These are phyloP conservation scores for Ypsolopha scabrella DNA, from an alignment of 2,888 invertebrate genomes.

Conservation along the genomic window DNA sequence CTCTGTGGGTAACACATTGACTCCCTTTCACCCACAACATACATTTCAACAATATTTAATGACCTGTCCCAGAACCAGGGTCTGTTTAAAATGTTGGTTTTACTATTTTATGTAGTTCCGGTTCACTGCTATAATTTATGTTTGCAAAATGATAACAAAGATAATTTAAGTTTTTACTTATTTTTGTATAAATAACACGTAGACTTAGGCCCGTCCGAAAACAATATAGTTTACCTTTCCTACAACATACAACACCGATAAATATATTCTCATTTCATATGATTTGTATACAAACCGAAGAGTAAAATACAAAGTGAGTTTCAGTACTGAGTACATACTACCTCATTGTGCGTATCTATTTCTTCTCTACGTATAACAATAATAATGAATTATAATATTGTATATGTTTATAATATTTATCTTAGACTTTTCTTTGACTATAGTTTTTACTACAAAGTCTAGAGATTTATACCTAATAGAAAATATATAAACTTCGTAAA, in stretches of 20 bases:
- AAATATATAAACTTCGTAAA: slow-evolving; percentile 32
- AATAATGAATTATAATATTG: background rate
- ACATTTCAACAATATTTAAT: too few relatives aligned
- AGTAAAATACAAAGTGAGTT: slow-evolving; percentile 20
- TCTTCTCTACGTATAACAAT: slow-evolving; percentile 27
- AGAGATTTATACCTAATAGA: slow-evolving; percentile 23
- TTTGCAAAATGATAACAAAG: too few relatives aligned
- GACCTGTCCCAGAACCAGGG: too few relatives aligned
- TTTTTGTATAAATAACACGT: background rate
- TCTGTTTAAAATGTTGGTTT: too few relatives aligned
- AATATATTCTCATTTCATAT: slow-evolving; percentile 12
- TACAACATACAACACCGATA: slow-evolving; percentile 26
- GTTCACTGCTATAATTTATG: too few relatives aligned
- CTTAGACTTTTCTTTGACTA: slow-evolving; percentile 2
- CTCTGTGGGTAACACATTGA: too few relatives aligned
- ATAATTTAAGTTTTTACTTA: background rate
- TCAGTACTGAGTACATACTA: slow-evolving; percentile 23
- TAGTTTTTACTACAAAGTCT: slow-evolving; percentile 28
- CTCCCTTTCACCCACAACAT: background rate
- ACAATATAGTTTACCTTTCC: background rate
- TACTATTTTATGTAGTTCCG: too few relatives aligned
- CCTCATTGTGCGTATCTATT: slow-evolving; percentile 52
- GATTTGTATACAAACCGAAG: slow-evolving; percentile 12
- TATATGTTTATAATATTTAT: background rate
- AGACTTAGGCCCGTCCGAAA: background rate